Evolutionary conservation across 2,888 invertebrate genomes (phyloP).

Genomic region (Phaedon cochleariae): DNA sequence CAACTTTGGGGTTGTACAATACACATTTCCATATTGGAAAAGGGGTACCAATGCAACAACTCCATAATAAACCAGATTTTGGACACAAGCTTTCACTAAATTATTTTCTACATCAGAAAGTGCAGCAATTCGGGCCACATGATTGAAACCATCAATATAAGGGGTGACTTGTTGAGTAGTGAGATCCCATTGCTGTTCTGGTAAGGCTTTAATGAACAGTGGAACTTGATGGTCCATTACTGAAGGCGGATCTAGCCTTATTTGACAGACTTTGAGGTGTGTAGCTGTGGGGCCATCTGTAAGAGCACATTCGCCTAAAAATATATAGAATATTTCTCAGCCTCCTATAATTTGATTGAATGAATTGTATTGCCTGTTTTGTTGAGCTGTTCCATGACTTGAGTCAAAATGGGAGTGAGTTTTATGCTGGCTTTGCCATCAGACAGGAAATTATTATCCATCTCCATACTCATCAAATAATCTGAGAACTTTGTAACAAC

Average conservation of each 20-base stretch:
- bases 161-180: slow-evolving; percentile 91
- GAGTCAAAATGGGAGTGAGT: slow-evolving; percentile 78
- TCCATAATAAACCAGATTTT: slow-evolving; percentile 85
- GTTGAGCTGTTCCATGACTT: slow-evolving; percentile 85
- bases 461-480: slow-evolving; percentile 88
- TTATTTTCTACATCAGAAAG: slow-evolving; percentile 93
- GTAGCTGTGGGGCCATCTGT: slow-evolving; percentile 87
- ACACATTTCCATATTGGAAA: slow-evolving; percentile 74
- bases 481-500: slow-evolving; percentile 94
- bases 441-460: slow-evolving; percentile 86
- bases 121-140: slow-evolving; percentile 87
- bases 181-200: slow-evolving; percentile 83
- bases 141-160: slow-evolving; percentile 92
- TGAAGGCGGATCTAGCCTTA: slow-evolving; percentile 80
- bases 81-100: slow-evolving; percentile 92
- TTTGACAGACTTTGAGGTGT: slow-evolving; percentile 86
- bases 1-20: slow-evolving; percentile 69
- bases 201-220: slow-evolving; percentile 67
- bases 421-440: slow-evolving; percentile 70
- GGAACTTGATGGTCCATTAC: slow-evolving; percentile 93
- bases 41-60: slow-evolving; percentile 70
- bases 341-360: no score
- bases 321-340: no score
- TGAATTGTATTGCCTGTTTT: slow-evolving; percentile 64
- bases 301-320: slow-evolving; percentile 59